Conservation (phyloP, 2,113 vertebrate species). For the Cryptotis parvus region DNA sequence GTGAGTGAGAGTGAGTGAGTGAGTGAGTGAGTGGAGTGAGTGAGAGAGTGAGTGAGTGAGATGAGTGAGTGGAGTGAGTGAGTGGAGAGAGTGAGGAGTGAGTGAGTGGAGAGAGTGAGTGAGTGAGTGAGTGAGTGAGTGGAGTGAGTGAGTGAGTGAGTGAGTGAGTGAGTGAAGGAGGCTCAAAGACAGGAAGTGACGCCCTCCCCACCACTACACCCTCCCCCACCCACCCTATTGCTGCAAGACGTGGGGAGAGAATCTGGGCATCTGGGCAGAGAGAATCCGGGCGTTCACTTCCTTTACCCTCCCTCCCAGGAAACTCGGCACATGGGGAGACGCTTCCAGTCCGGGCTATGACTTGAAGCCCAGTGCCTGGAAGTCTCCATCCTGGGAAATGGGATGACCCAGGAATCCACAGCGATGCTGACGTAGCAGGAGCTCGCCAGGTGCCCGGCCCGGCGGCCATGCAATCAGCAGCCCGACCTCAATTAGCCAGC, state of each 20-base stretch:
- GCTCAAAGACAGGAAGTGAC: background rate
- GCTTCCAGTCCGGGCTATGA: too few relatives aligned
- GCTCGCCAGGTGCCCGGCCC: background rate
- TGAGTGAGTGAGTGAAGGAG: background rate
- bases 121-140: background rate
- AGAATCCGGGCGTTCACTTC: background rate
- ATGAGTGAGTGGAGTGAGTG: background rate
- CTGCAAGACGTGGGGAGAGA: background rate
- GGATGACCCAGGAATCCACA: too few relatives aligned
- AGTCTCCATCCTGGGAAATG: background rate
- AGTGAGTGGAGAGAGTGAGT: background rate
- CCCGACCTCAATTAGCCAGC: conserved; percentile 80
- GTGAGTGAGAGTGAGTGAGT: background rate
- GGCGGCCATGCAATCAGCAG: background rate
- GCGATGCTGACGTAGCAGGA: background rate
- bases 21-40: too few relatives aligned
- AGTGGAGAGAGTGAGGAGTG: background rate
- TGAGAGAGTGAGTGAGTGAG: background rate
- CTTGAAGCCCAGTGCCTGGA: background rate
- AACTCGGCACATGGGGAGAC: background rate
- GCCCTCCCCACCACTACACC: too few relatives aligned
- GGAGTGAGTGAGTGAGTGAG: background rate
- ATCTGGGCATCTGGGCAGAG: too few relatives aligned
- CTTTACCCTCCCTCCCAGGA: background rate
- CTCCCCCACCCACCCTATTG: background rate